These are phyloP conservation scores for Cossypha niveicapilla DNA, from an alignment of 2,797 vertebrate genomes.

Conservation along the genomic window DNA sequence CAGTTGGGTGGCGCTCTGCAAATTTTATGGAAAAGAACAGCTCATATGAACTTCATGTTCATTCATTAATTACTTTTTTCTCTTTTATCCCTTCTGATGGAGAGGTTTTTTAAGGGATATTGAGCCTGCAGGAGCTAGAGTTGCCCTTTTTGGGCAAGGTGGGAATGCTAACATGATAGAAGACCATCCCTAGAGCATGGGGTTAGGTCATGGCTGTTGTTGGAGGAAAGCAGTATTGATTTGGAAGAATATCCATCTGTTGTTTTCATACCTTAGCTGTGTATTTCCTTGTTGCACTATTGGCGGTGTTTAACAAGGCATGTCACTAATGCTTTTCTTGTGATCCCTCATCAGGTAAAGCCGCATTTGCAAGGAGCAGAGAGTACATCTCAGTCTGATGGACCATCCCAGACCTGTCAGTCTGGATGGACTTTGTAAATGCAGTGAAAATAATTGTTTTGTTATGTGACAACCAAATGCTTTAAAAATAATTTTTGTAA, in stretches of 20 bases:
- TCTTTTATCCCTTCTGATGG: neutral
- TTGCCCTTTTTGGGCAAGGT: neutral
- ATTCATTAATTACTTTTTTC: neutral
- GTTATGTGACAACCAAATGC: neutral
- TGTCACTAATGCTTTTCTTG: fast-evolving
- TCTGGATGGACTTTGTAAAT: neutral
- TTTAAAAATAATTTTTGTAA: neutral
- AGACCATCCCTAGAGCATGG: neutral
- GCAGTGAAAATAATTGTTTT: neutral
- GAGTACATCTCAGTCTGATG: neutral
- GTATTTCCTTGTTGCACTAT: neutral
- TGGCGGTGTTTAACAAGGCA: neutral
- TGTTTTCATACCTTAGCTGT: neutral
- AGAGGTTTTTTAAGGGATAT: neutral
- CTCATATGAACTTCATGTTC: neutral
- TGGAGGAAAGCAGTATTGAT: neutral
- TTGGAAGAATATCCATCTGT: neutral
- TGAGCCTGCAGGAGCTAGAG: neutral
- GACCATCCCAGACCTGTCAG: neutral
- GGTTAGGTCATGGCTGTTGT: neutral
- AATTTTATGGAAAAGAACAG: neutral
- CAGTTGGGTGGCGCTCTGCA: neutral
- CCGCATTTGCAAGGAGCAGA: neutral
- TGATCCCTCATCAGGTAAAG: neutral
- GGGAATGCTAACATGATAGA: neutral